These are phyloP conservation scores for Alligator sinensis DNA, from an alignment of 2,113 vertebrate genomes.

Conservation along the genomic window DNA sequence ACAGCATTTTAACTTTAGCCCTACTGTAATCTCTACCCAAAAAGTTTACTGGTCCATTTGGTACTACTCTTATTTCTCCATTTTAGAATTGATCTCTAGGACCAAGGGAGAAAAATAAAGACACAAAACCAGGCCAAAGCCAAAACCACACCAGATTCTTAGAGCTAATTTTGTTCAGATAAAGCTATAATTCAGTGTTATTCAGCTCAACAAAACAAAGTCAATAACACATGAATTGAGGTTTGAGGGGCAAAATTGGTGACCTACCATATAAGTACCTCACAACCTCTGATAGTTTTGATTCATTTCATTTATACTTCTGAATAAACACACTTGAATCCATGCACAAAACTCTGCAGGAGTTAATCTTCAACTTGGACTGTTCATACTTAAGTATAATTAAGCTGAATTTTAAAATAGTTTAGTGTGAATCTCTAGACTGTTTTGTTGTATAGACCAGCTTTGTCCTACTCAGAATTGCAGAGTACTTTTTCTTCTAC, in stretches of 20 bases:
- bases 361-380: no score
- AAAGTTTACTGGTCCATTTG: background rate
- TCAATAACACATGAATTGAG: no score
- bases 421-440: background rate
- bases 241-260: no score
- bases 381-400: background rate
- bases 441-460: background rate
- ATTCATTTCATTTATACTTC: background rate
- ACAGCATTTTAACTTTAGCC: background rate
- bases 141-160: no score
- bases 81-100: no score
- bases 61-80: background rate
- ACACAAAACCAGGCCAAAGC: no score
- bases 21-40: background rate
- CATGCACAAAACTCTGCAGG: no score
- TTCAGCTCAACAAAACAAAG: no score
- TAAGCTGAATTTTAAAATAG: background rate
- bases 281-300: background rate
- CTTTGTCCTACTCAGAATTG: background rate
- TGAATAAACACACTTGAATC: background rate
- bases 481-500: background rate
- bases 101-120: no score
- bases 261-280: background rate
- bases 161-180: no score
- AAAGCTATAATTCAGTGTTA: no score